phyloP scores from a whole-genome alignment of 2,113 vertebrate genomes.

The Isichthys henryi region DNA sequence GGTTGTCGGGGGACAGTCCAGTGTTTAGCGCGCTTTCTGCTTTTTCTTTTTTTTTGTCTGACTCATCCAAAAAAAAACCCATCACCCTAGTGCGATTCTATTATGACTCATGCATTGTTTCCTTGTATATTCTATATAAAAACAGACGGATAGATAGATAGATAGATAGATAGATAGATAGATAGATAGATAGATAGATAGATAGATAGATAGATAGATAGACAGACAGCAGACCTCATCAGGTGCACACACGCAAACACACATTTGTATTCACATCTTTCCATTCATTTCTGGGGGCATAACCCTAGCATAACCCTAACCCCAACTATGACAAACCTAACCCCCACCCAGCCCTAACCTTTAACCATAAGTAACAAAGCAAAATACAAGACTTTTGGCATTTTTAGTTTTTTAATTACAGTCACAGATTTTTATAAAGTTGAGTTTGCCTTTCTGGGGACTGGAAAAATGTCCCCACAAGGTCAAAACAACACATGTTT shows the following conservation, averaged over 20 bases:
- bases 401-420: neutral
- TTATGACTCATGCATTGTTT: conserved; percentile 8
- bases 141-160: neutral
- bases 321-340: neutral
- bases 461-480: neutral
- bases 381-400: neutral
- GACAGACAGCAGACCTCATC: too few relatives aligned
- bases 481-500: neutral
- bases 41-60: neutral
- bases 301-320: neutral
- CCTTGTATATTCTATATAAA: neutral
- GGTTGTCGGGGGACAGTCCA: neutral
- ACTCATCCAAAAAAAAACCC: neutral
- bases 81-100: neutral
- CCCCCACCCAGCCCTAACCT: neutral
- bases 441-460: neutral
- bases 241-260: neutral
- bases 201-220: neutral
- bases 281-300: neutral
- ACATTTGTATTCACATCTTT: neutral
- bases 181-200: neutral
- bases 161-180: neutral
- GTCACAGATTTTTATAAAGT: neutral
- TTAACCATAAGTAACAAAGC: neutral
- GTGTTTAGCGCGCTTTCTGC: too few relatives aligned